phyloP scores from a whole-genome alignment of 2,888 invertebrate species.

The Aleiodes alternator region DNA sequence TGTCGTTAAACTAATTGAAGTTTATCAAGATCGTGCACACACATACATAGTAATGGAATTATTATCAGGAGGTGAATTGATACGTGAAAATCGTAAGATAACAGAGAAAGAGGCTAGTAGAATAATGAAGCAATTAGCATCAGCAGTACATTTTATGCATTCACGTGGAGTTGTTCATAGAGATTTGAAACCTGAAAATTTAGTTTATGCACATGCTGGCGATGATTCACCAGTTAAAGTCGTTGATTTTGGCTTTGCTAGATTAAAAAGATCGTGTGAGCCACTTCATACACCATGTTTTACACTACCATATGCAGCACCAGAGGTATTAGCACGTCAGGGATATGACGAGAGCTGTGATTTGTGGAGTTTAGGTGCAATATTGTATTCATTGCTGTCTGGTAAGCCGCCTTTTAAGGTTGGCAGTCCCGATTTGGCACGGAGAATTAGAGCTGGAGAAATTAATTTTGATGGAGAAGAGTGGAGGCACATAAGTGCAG shows the following conservation, averaged over 20 bases:
- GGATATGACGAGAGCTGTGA: conserved; percentile 96
- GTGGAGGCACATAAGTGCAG: conserved; percentile 85
- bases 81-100: conserved; percentile 81
- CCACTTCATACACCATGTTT: conserved; percentile 91
- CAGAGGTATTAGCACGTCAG: conserved; percentile 88
- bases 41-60: conserved; percentile 94
- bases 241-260: conserved; percentile 97
- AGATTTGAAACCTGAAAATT: conserved; percentile 94
- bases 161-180: conserved; percentile 90
- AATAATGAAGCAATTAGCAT: conserved; percentile 88
- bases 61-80: conserved; percentile 89
- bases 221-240: conserved; percentile 86
- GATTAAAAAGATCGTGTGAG: conserved; percentile 81
- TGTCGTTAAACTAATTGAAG: conserved; percentile 89
- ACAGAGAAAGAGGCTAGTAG: conserved; percentile 87
- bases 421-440: conserved; percentile 84
- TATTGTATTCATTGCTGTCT: conserved; percentile 91
- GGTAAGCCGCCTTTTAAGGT: conserved; percentile 92
- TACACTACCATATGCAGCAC: conserved; percentile 96
- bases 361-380: conserved; percentile 96
- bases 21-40: conserved; percentile 89
- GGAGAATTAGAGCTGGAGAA: conserved; percentile 86
- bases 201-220: conserved; percentile 80
- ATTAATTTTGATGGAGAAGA: conserved; percentile 85
- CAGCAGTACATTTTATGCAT: conserved; percentile 92